Percentiles rank a stretch among this genome's conserved stretches.
phyloP scores from a whole-genome alignment of 1,140 invertebrate genomes.

The Globodera rostochiensis region DNA sequence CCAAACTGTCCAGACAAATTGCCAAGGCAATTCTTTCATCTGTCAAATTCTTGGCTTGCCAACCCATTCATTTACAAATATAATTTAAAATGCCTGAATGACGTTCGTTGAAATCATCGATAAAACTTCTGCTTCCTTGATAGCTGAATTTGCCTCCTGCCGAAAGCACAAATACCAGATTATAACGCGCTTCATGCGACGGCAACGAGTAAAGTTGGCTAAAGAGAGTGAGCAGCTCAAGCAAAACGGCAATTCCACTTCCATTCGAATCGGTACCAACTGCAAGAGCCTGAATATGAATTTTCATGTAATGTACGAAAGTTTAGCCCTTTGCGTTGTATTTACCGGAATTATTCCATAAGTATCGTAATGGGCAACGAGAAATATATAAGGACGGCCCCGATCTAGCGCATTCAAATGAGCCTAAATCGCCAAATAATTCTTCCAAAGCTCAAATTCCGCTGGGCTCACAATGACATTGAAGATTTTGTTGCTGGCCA shows the following conservation, averaged over 20 bases:
- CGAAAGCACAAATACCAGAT: constrained; percentile 85
- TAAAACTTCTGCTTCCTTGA: constrained; percentile 91
- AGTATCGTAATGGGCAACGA: constrained; percentile 91
- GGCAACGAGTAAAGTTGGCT: constrained; percentile 83
- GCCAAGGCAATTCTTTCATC: constrained; percentile 72
- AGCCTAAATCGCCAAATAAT: constrained; percentile 73
- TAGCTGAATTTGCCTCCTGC: constrained; percentile 93
- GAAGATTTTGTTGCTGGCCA: constrained; percentile 26
- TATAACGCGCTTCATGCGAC: constrained; percentile 78
- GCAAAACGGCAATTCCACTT: constrained; percentile 82
- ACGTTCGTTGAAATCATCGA: constrained; percentile 85
- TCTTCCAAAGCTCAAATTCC: neutral
- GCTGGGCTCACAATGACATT: constrained; percentile 54
- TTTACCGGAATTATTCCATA: constrained; percentile 81
- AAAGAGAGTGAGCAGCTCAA: constrained; percentile 86
- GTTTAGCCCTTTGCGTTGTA: constrained; percentile 22
- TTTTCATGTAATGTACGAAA: constrained; percentile 20
- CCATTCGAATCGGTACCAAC: constrained; percentile 88
- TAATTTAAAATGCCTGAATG: constrained; percentile 73
- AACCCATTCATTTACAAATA: no score
- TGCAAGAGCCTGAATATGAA: constrained; percentile 74
- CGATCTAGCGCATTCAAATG: constrained; percentile 79
- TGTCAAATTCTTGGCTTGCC: constrained; percentile 4
- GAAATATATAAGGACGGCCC: constrained; percentile 50
- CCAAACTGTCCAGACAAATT: constrained; percentile 84